phyloP scores from a whole-genome alignment of 35 echinoderm and acorn worm species.

The Heliocidaris tuberculata region DNA sequence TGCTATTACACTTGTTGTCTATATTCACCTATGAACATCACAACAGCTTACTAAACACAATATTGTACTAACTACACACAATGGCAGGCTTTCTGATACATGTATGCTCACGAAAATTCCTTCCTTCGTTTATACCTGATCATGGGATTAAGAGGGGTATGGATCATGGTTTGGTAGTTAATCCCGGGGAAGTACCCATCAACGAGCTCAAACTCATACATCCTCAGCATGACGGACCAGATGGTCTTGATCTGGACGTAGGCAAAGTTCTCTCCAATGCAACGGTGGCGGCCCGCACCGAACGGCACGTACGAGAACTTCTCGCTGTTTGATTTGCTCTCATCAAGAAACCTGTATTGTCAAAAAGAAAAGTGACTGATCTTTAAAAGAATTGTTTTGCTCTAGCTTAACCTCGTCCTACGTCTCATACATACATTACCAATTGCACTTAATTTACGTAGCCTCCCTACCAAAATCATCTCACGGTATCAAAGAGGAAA shows the following conservation, averaged over 20 bases:
- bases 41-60: background rate
- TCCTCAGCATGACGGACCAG: conserved; percentile 71
- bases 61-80: background rate
- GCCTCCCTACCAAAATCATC: no score
- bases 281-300: conserved; percentile 73
- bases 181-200: conserved; percentile 69
- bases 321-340: conserved; percentile 63
- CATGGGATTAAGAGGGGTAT: conserved; percentile 68
- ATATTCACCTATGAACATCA: background rate
- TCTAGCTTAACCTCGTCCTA: no score
- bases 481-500: no score
- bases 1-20: background rate
- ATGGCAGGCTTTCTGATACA: background rate
- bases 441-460: no score
- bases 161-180: conserved; percentile 75
- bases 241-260: conserved; percentile 87
- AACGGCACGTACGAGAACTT: conserved; percentile 87
- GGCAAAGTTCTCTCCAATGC: conserved; percentile 84
- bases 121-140: conserved; percentile 55
- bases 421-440: no score
- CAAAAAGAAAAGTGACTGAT: background rate
- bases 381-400: no score
- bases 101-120: background rate
- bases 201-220: conserved; percentile 66
- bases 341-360: conserved; percentile 64